A percentile compares a stretch with the other conserved stretches of the same genome.
phyloP scores from a whole-genome alignment of 2,888 invertebrate genomes.

The Prenolepis imparis region DNA sequence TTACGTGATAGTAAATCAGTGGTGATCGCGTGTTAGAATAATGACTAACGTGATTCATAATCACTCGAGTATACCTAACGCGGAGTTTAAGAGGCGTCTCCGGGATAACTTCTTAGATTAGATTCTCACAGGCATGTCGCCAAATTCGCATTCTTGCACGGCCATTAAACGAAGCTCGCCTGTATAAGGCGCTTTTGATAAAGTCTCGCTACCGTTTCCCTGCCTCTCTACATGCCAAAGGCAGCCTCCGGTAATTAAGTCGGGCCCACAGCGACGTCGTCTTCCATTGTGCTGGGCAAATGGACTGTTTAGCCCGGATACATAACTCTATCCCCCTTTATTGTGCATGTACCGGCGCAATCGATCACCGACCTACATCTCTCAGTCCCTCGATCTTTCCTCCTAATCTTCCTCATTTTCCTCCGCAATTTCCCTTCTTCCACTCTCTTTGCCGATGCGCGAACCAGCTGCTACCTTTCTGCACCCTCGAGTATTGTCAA shows the following conservation, averaged over 20 bases:
- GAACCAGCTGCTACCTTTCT: constrained; percentile 37
- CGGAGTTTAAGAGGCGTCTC: constrained; percentile 26
- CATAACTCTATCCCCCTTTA: constrained; percentile 77
- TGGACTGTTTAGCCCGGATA: constrained; percentile 81
- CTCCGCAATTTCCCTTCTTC: neutral
- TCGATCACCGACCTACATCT: constrained; percentile 76
- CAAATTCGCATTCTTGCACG: constrained; percentile 65
- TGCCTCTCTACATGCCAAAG: constrained; percentile 67
- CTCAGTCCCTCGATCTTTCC: constrained; percentile 54
- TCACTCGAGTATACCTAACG: constrained; percentile 45
- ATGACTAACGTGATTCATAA: constrained; percentile 44
- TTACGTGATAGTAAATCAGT: constrained; percentile 25
- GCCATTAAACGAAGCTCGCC: constrained; percentile 67
- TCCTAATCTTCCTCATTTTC: neutral
- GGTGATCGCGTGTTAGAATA: constrained; percentile 18
- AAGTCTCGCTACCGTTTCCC: constrained; percentile 62
- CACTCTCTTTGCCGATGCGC: constrained; percentile 14
- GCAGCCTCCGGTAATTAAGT: constrained; percentile 81
- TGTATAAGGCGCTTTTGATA: constrained; percentile 69
- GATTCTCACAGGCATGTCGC: constrained; percentile 53
- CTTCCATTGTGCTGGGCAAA: constrained; percentile 80
- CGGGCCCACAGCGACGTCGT: constrained; percentile 75
- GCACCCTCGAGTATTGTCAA: constrained; percentile 26
- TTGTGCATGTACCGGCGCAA: constrained; percentile 75
- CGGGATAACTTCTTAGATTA: constrained; percentile 38